These are phyloP conservation scores for Bombus confusus DNA, from an alignment of 1,140 invertebrate species.

Conservation along the genomic window DNA sequence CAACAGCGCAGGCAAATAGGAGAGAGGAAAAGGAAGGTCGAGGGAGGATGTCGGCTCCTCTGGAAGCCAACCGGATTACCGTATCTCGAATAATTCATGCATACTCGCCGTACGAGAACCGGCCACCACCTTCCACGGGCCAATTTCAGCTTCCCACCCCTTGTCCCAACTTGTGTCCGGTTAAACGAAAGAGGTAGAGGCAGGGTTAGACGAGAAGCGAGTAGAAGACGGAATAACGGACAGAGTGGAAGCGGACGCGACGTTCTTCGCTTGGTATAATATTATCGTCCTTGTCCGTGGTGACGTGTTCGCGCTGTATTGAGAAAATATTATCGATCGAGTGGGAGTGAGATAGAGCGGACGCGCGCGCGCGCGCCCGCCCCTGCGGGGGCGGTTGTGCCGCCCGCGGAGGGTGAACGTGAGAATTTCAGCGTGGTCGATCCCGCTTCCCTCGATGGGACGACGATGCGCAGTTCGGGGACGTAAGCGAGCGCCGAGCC, in stretches of 20 bases:
- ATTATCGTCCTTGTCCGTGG: conserved; percentile 13
- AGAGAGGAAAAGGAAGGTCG: conserved; percentile 14
- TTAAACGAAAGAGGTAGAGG: not conserved
- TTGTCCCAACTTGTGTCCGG: too few relatives aligned
- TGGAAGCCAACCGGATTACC: conserved; percentile 74
- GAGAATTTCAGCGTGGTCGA: conserved; percentile 37
- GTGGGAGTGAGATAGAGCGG: not conserved
- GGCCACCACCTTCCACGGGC: not conserved
- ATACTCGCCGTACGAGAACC: conserved; percentile 32
- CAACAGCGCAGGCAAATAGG: not conserved
- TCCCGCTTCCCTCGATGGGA: conserved; percentile 6
- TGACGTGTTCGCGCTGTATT: conserved; percentile 33
- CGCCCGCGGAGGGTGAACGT: conserved; percentile 9
- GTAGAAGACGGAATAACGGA: not conserved
- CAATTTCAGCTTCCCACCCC: conserved; percentile 8
- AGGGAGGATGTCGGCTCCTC: conserved; percentile 52
- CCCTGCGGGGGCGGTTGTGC: conserved; percentile 4
- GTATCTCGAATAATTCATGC: conserved; percentile 75
- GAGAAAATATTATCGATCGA: conserved; percentile 52
- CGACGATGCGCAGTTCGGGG: conserved; percentile 42
- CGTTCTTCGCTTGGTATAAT: not conserved
- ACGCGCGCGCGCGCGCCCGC: conserved; percentile 14
- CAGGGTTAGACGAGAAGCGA: not conserved
- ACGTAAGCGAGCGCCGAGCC: conserved; percentile 13
- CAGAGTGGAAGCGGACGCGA: not conserved